phyloP scores from a whole-genome alignment of 2,888 invertebrate genomes.

The Macrosiphum euphorbiae region DNA sequence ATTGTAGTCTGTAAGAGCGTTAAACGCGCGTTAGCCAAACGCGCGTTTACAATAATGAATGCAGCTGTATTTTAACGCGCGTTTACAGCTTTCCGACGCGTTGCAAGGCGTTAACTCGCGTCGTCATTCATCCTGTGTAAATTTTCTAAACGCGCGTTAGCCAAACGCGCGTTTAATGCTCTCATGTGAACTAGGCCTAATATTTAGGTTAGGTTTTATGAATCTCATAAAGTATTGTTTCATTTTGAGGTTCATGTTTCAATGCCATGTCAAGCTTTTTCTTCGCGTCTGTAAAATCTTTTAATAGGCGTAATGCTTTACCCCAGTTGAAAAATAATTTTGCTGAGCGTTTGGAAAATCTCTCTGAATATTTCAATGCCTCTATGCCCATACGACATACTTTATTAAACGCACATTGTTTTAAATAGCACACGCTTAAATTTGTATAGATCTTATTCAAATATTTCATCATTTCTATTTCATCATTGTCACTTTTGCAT shows the following conservation, averaged over 20 bases:
- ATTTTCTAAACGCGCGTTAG: too few species aligned
- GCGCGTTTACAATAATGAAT: too few species aligned
- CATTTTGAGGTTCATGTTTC: constrained; percentile 73
- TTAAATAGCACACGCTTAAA: constrained; percentile 80
- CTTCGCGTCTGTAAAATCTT: constrained; percentile 75
- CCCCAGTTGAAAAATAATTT: constrained; percentile 73
- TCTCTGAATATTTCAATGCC: constrained; percentile 73
- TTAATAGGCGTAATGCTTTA: constrained; percentile 77
- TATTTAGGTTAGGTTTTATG: too few species aligned
- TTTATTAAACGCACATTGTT: constrained; percentile 75
- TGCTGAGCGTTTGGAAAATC: constrained; percentile 68
- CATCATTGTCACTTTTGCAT: constrained; percentile 78
- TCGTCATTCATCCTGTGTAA: too few species aligned
- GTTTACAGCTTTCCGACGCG: too few species aligned
- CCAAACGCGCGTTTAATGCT: too few species aligned
- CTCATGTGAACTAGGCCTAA: too few species aligned
- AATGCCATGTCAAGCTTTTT: constrained; percentile 74
- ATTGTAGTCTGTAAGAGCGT: background rate
- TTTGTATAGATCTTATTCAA: constrained; percentile 80
- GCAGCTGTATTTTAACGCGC: too few species aligned
- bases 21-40: too few species aligned
- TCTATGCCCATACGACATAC: constrained; percentile 78
- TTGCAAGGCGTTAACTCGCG: too few species aligned
- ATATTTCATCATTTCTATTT: constrained; percentile 75
- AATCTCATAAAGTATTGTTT: constrained; percentile 74